These are phyloP conservation scores for Rhinopomastus cyanomelas DNA, from an alignment of 2,113 vertebrate genomes.

Conservation along the genomic window DNA sequence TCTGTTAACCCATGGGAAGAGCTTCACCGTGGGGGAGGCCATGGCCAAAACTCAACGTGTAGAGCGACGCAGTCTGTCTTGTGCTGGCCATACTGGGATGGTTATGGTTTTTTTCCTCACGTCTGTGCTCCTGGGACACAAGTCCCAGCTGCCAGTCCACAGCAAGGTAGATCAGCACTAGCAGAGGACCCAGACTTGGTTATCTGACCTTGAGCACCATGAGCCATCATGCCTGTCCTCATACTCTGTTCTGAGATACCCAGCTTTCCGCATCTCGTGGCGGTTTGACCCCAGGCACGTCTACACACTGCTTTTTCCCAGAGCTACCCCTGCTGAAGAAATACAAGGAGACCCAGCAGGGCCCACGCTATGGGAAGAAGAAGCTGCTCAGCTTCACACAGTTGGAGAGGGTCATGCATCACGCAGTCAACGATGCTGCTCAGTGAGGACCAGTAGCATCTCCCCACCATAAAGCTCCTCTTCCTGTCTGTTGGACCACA, in stretches of 20 bases:
- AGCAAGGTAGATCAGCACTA: background rate
- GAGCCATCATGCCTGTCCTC: background rate
- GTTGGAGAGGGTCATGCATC: fast-evolving
- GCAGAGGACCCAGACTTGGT: background rate
- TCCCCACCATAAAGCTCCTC: background rate
- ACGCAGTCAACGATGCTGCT: no score
- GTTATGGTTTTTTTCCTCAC: no score
- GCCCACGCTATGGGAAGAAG: background rate
- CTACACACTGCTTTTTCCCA: background rate
- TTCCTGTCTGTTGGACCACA: conserved; percentile 67
- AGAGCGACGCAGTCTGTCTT: no score
- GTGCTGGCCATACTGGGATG: no score
- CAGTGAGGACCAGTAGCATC: background rate
- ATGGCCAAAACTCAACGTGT: no score
- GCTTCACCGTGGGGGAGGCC: no score
- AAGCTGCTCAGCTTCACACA: background rate
- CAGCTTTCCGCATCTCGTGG: background rate
- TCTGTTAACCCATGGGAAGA: no score
- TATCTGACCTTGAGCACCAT: background rate
- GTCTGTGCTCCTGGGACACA: no score
- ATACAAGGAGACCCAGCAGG: background rate
- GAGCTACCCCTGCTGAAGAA: background rate
- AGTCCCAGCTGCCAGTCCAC: no score
- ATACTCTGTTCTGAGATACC: background rate
- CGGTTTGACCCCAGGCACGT: background rate